Evolutionary conservation across 2,113 vertebrate species (phyloP), one percentile per base, ranked within the genome.

Genomic region (human (Homo sapiens)): DNA sequence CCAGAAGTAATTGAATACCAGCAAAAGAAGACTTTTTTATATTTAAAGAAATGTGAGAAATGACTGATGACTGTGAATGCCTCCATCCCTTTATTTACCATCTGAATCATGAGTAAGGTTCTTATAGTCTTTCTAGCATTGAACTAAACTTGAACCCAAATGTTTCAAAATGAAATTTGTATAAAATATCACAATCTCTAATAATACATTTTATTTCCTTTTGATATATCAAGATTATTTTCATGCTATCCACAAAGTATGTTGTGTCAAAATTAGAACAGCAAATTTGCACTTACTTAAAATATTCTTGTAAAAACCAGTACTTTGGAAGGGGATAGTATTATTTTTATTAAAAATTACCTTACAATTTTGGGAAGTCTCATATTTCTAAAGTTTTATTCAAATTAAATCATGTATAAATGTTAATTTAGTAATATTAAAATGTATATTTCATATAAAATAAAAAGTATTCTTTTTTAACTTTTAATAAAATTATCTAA

Each of bases 341-440:
- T 43, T 70, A 48, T 72, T 93, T 79, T 91, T 0, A 10, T 84
- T 83, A 81, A 87, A 61, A 87, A 50, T 25, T 68, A 70, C 1
- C 23, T 75, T 59, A 40, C 30, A 13, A 40, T n/a, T 8, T 85
- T 92, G 3, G 2, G 16, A 93, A 59, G 14, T 5, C 38, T 80
- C 38, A n/a, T 35, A 59, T 92, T 95, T 88, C 30, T 85, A 76
- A 94, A 89, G 6, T 92, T 93, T 45, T 57, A 59, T 93, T 80
- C 10, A 92, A 57, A 89, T 83, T 52, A 82, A 89, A 75, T 86
- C 22, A 61, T 73, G 9, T 59, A 23, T 32, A 78, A 76, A 55
- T 94, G 30, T 55, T 92, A 89, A 85, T 40, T 87, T 81, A 30
- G 64, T 90, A 55, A 57, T 82, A 45, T 64, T 92, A 82, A 85